These are phyloP conservation scores for Steinernema carpocapsae DNA, from an alignment of 2,888 invertebrate species.

Conservation along the genomic window DNA sequence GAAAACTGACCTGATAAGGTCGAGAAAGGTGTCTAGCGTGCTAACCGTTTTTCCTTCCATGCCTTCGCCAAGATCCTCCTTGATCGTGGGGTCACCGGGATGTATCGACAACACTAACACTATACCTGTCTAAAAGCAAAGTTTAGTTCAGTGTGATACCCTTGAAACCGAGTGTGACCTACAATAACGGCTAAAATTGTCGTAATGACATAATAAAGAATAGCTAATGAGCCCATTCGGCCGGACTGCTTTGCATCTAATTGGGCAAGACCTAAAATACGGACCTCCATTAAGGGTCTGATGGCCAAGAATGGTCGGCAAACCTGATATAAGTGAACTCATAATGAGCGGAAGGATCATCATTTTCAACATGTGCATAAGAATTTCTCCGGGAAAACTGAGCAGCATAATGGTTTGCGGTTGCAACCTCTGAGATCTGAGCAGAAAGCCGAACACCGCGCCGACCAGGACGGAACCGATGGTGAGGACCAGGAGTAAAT, in stretches of 20 bases:
- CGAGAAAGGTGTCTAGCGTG: constrained; percentile 82
- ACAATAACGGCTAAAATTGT: constrained; percentile 76
- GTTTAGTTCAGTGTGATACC: constrained; percentile 6
- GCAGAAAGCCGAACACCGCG: constrained; percentile 74
- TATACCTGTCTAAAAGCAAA: constrained; percentile 72
- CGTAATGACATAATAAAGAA: constrained; percentile 76
- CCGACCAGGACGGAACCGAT: constrained; percentile 75
- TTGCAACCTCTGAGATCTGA: constrained; percentile 66
- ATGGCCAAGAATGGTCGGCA: neutral
- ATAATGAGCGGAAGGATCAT: constrained; percentile 76
- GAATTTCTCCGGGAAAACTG: constrained; percentile 77
- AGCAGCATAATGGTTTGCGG: constrained; percentile 74
- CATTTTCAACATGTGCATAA: constrained; percentile 78
- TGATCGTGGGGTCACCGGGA: constrained; percentile 74
- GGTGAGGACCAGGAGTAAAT: constrained; percentile 75
- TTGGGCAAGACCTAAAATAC: constrained; percentile 74
- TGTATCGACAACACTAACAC: constrained; percentile 75
- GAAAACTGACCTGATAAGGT: constrained; percentile 80
- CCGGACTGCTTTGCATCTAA: constrained; percentile 76
- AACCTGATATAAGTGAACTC: constrained; percentile 76
- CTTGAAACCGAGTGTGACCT: constrained; percentile 40
- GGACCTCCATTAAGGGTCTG: neutral
- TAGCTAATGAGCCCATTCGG: constrained; percentile 75
- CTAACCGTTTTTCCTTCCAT: constrained; percentile 64
- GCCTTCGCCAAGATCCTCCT: constrained; percentile 63